Conservation (phyloP, 2,888 invertebrate species). For the Toxonevra muliebris region DNA sequence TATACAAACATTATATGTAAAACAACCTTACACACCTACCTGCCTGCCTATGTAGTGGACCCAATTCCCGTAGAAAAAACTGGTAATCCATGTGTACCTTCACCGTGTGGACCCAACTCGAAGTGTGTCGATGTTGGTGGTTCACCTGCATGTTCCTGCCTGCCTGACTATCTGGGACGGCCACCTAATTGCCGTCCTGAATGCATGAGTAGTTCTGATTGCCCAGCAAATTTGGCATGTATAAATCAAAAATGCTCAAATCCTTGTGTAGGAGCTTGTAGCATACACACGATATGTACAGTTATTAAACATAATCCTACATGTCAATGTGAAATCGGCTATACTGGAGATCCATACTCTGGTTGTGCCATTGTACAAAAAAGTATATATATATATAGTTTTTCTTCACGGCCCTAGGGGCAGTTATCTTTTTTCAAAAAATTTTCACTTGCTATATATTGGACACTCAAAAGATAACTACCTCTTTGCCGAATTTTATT, state of each 20-base stretch:
- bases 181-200: conserved; percentile 86
- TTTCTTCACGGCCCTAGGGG: not conserved
- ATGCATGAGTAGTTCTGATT: conserved; percentile 78
- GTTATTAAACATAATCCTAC: conserved; percentile 81
- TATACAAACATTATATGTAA: conserved; percentile 35
- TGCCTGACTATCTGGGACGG: conserved; percentile 80
- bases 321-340: conserved; percentile 79
- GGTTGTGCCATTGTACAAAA: conserved; percentile 71
- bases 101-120: conserved; percentile 86
- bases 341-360: conserved; percentile 81
- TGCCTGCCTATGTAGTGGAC: conserved; percentile 60
- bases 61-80: conserved; percentile 66
- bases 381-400: conserved; percentile 55
- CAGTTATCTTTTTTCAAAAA: too few relatives aligned
- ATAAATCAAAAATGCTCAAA: conserved; percentile 80
- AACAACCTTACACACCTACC: conserved; percentile 18
- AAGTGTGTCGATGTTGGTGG: conserved; percentile 79
- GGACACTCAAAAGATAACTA: not conserved
- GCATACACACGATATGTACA: conserved; percentile 77
- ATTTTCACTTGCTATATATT: not conserved
- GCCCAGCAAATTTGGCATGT: conserved; percentile 79
- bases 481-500: not conserved
- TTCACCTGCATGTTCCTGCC: conserved; percentile 83
- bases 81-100: conserved; percentile 81
- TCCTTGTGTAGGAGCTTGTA: conserved; percentile 83